Evolutionary conservation across 2,888 invertebrate genomes (phyloP).

Genomic region (Pharmacophagus antenor): DNA sequence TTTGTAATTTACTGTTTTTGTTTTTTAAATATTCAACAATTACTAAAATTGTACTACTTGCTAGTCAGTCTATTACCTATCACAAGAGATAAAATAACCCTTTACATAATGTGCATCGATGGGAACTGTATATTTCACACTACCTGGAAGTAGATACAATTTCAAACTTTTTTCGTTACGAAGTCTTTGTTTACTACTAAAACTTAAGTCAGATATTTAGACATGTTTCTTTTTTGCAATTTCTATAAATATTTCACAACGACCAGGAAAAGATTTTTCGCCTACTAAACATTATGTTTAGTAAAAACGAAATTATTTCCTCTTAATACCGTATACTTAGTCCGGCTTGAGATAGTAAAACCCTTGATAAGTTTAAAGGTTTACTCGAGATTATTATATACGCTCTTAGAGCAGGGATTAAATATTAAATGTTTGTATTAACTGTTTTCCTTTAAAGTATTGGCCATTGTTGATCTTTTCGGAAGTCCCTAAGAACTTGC

Average conservation of each 20-base stretch:
- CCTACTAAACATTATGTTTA: not conserved
- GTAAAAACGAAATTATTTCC: constrained; percentile 16
- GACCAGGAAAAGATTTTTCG: not conserved
- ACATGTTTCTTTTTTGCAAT: constrained; percentile 14
- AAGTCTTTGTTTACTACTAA: constrained; percentile 32
- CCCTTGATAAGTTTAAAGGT: constrained; percentile 27
- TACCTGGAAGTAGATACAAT: constrained; percentile 34
- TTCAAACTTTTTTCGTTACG: constrained; percentile 60
- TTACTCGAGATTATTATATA: constrained; percentile 17
- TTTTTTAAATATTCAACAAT: too few relatives aligned
- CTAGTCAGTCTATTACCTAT: too few relatives aligned
- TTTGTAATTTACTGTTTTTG: too few relatives aligned
- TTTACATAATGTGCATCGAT: not conserved
- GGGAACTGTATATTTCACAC: constrained; percentile 24
- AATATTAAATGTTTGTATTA: constrained; percentile 27
- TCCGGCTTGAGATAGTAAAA: constrained; percentile 19
- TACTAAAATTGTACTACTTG: too few relatives aligned
- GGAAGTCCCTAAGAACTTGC: constrained; percentile 15
- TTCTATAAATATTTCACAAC: not conserved
- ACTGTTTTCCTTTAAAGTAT: constrained; percentile 15
- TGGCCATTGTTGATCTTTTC: constrained; percentile 19
- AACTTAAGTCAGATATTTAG: constrained; percentile 5
- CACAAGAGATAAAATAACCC: not conserved
- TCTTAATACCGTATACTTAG: constrained; percentile 10
- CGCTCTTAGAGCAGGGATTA: constrained; percentile 17